Percentiles rank a stretch among this genome's conserved stretches.
These are phyloP conservation scores for Limulus polyphemus DNA, from an alignment of 2,888 invertebrate species.

Conservation along the genomic window DNA sequence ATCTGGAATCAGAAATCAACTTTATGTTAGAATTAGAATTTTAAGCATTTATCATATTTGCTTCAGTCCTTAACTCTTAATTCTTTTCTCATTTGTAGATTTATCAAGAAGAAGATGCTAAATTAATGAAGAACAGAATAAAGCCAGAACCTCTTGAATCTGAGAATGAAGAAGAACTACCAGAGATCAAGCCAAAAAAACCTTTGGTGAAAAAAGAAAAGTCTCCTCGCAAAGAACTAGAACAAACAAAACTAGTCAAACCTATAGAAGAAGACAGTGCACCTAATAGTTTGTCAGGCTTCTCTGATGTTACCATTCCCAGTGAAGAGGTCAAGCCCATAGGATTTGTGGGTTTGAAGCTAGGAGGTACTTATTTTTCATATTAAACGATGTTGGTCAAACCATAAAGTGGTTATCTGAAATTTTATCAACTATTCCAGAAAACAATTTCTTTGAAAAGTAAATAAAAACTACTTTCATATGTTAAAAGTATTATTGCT, in stretches of 20 bases:
- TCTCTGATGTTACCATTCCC: conserved; percentile 25
- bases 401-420: too few species aligned
- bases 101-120: conserved; percentile 13
- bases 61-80: too few species aligned
- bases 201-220: conserved; percentile 5
- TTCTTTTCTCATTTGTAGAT: neutral
- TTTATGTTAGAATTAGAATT: too few species aligned
- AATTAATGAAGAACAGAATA: conserved; percentile 13
- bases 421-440: too few species aligned
- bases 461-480: too few species aligned
- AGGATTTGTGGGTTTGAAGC: conserved; percentile 26
- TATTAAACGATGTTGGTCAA: too few species aligned
- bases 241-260: conserved; percentile 1
- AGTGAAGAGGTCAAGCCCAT: conserved; percentile 25
- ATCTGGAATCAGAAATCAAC: too few species aligned
- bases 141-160: conserved; percentile 16
- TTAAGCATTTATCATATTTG: too few species aligned
- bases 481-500: too few species aligned
- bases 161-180: conserved; percentile 12
- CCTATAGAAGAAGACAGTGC: conserved; percentile 22
- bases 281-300: conserved; percentile 26
- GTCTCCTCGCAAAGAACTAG: conserved; percentile 9
- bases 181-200: conserved; percentile 11
- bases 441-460: too few species aligned
- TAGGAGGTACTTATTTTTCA: conserved; percentile 10